Percentiles rank a stretch among this genome's conserved stretches.
Evolutionary conservation across 2,797 vertebrate species (phyloP).

Genomic region (Melanotaenia maccullochi): DNA sequence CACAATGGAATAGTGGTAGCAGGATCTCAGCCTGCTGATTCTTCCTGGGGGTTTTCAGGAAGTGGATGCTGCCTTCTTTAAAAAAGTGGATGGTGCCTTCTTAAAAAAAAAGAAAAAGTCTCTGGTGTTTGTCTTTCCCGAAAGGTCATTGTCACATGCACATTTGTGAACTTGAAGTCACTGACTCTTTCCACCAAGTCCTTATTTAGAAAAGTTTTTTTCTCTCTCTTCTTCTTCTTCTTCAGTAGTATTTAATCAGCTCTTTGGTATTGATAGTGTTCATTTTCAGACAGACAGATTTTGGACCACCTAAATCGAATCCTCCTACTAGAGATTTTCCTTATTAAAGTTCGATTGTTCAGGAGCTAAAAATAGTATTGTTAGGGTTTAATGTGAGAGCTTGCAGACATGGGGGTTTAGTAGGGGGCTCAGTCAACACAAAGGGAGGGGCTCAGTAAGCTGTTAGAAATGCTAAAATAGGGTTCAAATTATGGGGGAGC

Average conservation of each 20-base stretch:
- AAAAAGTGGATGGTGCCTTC: neutral
- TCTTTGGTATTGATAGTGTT: neutral
- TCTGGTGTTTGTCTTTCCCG: neutral
- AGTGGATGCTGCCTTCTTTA: neutral
- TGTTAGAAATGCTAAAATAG: too few relatives aligned
- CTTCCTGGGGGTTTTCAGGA: neutral
- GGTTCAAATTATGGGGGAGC: too few relatives aligned
- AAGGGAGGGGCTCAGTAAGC: too few relatives aligned
- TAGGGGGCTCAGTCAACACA: too few relatives aligned
- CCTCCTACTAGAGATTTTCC: neutral
- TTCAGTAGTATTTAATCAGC: neutral
- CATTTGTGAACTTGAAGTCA: neutral
- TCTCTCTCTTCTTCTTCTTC: neutral
- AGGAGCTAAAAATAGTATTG: neutral
- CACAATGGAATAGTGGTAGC: neutral
- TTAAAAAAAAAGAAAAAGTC: neutral
- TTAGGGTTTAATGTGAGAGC: neutral
- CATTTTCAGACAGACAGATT: neutral
- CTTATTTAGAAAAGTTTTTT: neutral
- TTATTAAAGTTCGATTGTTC: neutral
- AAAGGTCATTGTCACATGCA: neutral
- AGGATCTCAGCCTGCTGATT: neutral
- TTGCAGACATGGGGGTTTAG: too few relatives aligned
- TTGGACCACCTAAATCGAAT: neutral
- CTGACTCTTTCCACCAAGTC: neutral